phyloP scores from a whole-genome alignment of 1,140 invertebrate genomes.

The Drosophila nebulosa region DNA sequence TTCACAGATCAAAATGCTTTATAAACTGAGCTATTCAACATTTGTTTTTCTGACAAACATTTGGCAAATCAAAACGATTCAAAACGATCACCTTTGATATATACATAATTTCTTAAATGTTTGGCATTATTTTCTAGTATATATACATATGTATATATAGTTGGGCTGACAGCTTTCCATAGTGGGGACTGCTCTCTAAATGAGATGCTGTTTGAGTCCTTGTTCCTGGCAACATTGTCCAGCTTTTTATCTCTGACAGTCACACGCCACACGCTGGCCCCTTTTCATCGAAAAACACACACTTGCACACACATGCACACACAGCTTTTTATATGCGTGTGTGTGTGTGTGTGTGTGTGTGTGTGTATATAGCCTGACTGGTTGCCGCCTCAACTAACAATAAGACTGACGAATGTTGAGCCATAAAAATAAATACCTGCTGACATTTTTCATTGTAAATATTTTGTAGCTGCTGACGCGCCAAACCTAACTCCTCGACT shows the following conservation, averaged over 20 bases:
- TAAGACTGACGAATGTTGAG: conserved; percentile 77
- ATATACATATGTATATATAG: too few relatives aligned
- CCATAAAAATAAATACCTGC: conserved; percentile 79
- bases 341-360: not conserved
- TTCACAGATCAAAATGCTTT: too few relatives aligned
- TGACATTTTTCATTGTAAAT: conserved; percentile 80
- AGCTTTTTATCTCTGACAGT: not conserved
- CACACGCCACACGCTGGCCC: conserved; percentile 2
- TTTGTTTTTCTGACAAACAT: too few relatives aligned
- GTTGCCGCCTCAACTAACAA: conserved; percentile 61
- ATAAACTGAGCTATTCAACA: too few relatives aligned
- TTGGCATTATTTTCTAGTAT: too few relatives aligned
- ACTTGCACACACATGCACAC: not conserved
- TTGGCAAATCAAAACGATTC: too few relatives aligned
- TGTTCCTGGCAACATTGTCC: not conserved
- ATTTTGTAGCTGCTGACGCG: conserved; percentile 77
- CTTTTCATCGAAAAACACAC: not conserved
- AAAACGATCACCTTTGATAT: too few relatives aligned
- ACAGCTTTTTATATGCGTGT: not conserved
- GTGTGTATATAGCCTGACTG: not conserved
- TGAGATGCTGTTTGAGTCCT: not conserved
- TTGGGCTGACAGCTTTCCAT: not conserved
- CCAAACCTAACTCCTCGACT: conserved; percentile 53
- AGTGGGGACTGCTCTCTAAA: not conserved
- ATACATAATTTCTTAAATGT: too few relatives aligned